Base-by-base conservation (phyloP, 2,113 vertebrate genomes). In the Pelecanus crispus region DNA sequence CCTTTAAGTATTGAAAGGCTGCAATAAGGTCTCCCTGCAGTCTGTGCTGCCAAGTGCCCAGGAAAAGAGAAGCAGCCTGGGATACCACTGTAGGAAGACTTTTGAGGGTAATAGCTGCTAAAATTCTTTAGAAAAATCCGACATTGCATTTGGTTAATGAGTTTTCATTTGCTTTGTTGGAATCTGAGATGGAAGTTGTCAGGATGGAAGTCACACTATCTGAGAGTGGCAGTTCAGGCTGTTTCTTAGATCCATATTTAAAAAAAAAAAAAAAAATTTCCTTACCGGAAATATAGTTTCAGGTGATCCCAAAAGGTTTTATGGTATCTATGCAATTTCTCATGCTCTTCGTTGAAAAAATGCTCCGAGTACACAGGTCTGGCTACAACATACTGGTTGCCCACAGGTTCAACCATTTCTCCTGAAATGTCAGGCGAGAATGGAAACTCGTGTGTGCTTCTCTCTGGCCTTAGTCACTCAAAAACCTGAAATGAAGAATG, bases 281-380 rank as follows among this genome's bases (percentile, higher is more conserved):
- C 99, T 99, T 98, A 99, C 99, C 98, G 96, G 95, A 99, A 98
- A 91, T 97, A 99, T 5, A 90, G 80, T 79, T 96, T 98, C 90
- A 99, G 29, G 79, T 99, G 98, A 94, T 99, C 98, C 98, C 97
- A 71, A 70, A 98, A 87, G 8, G 97, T 98, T 97, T 99, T 99
- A 83, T 97, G 99, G 42, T 97, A 96, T 96, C 99, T 98, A 11
- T 97, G 91, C 88, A 98, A 84, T 96, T 98, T 99, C 91, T 98
- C 97, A 32, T 99, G 95, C 11, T 99, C 98, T 83, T 98, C 97
- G 4, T 93, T 90, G 71, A 99, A 99, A 13, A 86, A 67, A 32
- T 98, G 98, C 95, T 99, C 98, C 0, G 99, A 99, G 93, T 99
- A 99, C 42, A 99, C 97, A 3, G 98, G 98, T 95, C 99, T 98